These are phyloP conservation scores for Lota lota DNA, from an alignment of 2,113 vertebrate species.

Conservation along the genomic window DNA sequence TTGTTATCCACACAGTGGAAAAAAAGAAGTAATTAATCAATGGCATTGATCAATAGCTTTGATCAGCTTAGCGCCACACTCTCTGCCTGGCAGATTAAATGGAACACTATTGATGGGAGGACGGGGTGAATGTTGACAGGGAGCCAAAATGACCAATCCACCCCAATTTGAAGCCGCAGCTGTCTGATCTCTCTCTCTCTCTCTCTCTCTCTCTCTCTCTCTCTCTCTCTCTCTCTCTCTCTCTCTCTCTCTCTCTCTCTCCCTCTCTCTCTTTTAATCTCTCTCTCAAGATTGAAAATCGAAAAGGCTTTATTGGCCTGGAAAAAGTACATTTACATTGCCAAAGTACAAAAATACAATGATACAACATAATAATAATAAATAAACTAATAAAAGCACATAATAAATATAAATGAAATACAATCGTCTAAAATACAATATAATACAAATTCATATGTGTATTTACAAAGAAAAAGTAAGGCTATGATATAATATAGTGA, in stretches of 20 bases:
- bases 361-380: no score
- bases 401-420: no score
- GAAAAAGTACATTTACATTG: no score
- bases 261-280: neutral
- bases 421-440: neutral
- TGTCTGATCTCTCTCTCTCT: neutral
- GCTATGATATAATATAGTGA: no score
- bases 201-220: neutral
- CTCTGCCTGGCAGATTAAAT: slow-evolving; percentile 15
- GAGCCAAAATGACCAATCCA: neutral
- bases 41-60: slow-evolving; percentile 29
- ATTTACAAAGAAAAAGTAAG: no score
- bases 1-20: no score
- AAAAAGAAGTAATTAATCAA: no score
- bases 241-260: no score
- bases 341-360: no score
- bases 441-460: no score
- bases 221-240: neutral
- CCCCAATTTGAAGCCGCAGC: neutral
- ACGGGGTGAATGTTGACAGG: neutral
- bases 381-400: no score
- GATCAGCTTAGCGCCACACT: slow-evolving; percentile 18
- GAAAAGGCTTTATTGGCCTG: no score
- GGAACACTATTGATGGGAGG: slow-evolving; percentile 10
- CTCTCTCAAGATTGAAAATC: neutral